phyloP scores from a whole-genome alignment of 1,140 invertebrate genomes.

The Drosophila persimilis region DNA sequence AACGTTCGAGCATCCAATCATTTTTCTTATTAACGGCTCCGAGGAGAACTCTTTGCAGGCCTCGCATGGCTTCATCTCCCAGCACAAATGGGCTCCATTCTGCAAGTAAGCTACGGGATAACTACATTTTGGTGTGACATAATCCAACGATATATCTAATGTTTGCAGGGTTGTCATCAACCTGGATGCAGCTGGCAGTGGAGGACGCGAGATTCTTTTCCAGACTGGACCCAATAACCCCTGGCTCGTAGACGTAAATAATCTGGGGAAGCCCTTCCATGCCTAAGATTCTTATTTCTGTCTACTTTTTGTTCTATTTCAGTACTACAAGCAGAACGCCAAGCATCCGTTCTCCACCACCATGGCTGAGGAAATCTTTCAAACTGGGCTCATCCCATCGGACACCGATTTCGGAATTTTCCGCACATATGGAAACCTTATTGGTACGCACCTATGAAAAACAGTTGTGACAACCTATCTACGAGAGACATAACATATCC shows the following conservation, averaged over 20 bases:
- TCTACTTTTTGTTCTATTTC: constrained; percentile 46
- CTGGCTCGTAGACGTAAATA: constrained; percentile 91
- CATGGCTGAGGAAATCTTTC: constrained; percentile 92
- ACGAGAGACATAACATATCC: too few species aligned
- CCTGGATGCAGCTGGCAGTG: constrained; percentile 90
- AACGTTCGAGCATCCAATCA: constrained; percentile 82
- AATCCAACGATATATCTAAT: constrained; percentile 82
- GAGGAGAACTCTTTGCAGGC: constrained; percentile 86
- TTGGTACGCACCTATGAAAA: constrained; percentile 53
- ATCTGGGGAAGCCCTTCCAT: neutral
- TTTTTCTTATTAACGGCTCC: constrained; percentile 95
- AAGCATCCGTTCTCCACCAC: constrained; percentile 92
- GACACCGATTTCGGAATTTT: constrained; percentile 95
- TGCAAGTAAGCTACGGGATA: constrained; percentile 75
- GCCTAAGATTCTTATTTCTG: too few species aligned
- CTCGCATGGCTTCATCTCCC: constrained; percentile 90
- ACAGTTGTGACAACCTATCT: too few species aligned
- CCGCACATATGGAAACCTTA: constrained; percentile 85
- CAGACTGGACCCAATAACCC: constrained; percentile 95
- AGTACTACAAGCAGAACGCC: constrained; percentile 91
- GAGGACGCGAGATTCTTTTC: constrained; percentile 96
- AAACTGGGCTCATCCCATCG: constrained; percentile 92
- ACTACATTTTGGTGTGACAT: constrained; percentile 85
- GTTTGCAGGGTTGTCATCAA: constrained; percentile 89
- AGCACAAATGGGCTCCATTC: constrained; percentile 88